Evolutionary conservation across 2,888 invertebrate species (phyloP).

Genomic region (Ditula angustiorana): DNA sequence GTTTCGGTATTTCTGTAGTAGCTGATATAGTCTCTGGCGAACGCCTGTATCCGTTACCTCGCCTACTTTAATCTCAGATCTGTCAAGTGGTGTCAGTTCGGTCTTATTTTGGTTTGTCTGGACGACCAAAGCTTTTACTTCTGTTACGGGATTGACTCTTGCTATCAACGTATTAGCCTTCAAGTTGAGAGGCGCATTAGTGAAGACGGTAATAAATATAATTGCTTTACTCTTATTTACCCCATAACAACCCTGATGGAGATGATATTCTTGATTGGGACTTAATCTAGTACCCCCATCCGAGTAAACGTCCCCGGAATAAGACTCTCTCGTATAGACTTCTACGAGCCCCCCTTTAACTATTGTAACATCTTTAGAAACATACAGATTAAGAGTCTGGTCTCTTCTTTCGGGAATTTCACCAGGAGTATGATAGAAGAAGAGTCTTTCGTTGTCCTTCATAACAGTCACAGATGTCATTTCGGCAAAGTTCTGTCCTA

Average conservation of each 20-base stretch:
- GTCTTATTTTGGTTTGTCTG: background rate
- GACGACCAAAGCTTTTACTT: conserved; percentile 1
- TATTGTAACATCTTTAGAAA: background rate
- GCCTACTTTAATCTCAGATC: background rate
- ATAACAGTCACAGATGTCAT: conserved; percentile 27
- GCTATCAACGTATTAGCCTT: background rate
- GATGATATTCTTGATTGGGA: conserved; percentile 23
- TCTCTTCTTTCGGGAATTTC: background rate
- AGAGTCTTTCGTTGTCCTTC: conserved; percentile 28
- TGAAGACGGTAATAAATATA: conserved; percentile 4
- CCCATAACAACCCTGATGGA: conserved; percentile 29
- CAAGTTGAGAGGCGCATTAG: background rate
- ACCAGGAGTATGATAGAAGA: conserved; percentile 19
- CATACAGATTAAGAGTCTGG: background rate
- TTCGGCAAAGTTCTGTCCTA: conserved; percentile 42
- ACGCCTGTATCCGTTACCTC: background rate
- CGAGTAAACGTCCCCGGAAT: conserved; percentile 26
- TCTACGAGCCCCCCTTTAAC: background rate
- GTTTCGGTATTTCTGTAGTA: background rate
- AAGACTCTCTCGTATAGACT: background rate
- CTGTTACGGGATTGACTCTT: background rate
- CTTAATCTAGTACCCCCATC: conserved; percentile 1
- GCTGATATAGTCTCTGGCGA: background rate
- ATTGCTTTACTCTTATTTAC: conserved; percentile 15
- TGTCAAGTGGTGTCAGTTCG: background rate